Evolutionary conservation across 2,113 vertebrate species (phyloP).

Genomic region (Sinocyclocheilus rhinocerous): DNA sequence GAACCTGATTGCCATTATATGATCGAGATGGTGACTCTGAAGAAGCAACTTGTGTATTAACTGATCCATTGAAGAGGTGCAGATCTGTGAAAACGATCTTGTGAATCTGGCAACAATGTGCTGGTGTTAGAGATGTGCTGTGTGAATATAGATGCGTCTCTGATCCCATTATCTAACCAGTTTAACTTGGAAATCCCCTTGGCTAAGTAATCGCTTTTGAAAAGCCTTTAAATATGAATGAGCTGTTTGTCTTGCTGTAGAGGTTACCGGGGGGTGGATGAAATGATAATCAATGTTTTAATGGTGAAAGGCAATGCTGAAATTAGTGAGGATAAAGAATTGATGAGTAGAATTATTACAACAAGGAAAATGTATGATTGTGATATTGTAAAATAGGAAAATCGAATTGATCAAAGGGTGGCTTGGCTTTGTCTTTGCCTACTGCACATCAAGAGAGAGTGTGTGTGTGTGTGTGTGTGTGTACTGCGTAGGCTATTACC

Average conservation of each 20-base stretch:
- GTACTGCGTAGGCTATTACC: background rate
- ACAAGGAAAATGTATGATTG: constrained; percentile 35
- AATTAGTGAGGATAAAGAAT: constrained; percentile 49
- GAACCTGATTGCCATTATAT: background rate
- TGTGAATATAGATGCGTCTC: constrained; percentile 50
- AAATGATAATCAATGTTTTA: constrained; percentile 49
- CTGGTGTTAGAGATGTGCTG: constrained; percentile 6
- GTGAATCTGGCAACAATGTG: constrained; percentile 4
- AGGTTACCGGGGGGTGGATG: constrained; percentile 23
- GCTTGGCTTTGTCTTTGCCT: background rate
- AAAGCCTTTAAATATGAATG: constrained; percentile 47
- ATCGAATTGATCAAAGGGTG: background rate
- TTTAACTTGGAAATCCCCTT: constrained; percentile 48
- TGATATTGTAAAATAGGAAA: constrained; percentile 15
- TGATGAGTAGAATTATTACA: constrained; percentile 36
- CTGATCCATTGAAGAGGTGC: background rate
- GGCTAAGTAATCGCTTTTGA: constrained; percentile 31
- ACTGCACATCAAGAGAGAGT: background rate
- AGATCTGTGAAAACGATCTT: constrained; percentile 21
- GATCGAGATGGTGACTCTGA: background rate
- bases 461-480: background rate
- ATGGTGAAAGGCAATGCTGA: constrained; percentile 35
- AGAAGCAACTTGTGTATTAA: constrained; percentile 23
- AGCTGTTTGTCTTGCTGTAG: constrained; percentile 46
- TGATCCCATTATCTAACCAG: constrained; percentile 53